A percentile compares a stretch with the other conserved stretches of the same genome.
Conservation (phyloP, 2,113 vertebrate species). For the Gobius niger region DNA sequence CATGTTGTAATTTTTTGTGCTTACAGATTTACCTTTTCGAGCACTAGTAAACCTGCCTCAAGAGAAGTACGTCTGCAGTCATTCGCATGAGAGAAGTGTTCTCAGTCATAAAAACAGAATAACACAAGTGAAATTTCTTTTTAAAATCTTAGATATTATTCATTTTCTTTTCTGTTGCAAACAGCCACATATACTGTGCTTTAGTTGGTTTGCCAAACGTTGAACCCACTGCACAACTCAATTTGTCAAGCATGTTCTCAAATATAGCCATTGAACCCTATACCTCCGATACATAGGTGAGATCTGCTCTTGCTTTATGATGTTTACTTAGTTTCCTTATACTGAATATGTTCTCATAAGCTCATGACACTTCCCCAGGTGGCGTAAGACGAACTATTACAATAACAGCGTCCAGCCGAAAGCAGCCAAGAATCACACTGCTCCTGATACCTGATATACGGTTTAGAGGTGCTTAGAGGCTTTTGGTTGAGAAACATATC, state of each 20-base stretch:
- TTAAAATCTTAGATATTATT: too few relatives aligned
- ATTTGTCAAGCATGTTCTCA: too few relatives aligned
- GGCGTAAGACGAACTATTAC: background rate
- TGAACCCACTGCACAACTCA: background rate
- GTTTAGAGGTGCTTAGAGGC: background rate
- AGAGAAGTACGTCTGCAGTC: too few relatives aligned
- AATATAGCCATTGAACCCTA: background rate
- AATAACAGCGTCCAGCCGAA: background rate
- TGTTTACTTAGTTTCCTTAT: background rate
- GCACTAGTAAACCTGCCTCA: too few relatives aligned
- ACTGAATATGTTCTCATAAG: background rate
- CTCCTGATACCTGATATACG: background rate
- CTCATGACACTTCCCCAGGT: background rate
- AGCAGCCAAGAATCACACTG: slow-evolving; percentile 1
- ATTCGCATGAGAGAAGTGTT: too few relatives aligned
- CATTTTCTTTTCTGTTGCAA: too few relatives aligned
- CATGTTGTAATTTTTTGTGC: too few relatives aligned
- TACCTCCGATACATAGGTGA: background rate
- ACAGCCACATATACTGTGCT: too few relatives aligned
- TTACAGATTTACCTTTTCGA: too few relatives aligned
- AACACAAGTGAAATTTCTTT: too few relatives aligned
- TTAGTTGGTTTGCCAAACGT: too few relatives aligned
- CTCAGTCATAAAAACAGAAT: too few relatives aligned
- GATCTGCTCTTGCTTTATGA: background rate
- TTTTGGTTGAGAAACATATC: background rate